A percentile compares a stretch with the other conserved stretches of the same genome.
Evolutionary conservation across 2,113 vertebrate genomes (phyloP).

Genomic region (Bubalus kerabau): DNA sequence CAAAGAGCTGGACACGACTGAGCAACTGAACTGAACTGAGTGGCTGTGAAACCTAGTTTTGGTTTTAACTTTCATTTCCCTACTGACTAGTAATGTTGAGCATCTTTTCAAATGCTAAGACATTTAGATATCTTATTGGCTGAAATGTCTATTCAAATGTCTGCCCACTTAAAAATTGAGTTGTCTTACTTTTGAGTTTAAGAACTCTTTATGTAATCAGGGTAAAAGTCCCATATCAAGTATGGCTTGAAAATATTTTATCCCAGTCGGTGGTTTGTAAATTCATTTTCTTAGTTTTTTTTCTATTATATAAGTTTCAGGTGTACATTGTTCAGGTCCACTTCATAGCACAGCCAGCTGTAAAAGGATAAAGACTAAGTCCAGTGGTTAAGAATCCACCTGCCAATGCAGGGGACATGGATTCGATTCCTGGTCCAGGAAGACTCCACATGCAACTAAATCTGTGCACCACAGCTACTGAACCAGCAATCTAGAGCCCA

Average conservation of each 20-base stretch:
- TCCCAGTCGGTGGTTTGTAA: background rate
- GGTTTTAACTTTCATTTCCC: background rate
- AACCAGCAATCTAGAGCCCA: background rate
- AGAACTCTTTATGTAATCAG: background rate
- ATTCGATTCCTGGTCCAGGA: background rate
- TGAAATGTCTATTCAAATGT: background rate
- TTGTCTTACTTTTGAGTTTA: background rate
- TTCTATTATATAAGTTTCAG: background rate
- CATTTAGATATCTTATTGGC: background rate
- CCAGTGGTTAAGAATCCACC: background rate
- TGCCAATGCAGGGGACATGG: background rate
- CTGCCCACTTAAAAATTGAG: background rate
- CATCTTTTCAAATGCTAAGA: background rate
- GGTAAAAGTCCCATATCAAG: background rate
- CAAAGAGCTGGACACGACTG: no score
- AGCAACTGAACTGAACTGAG: no score
- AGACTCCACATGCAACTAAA: background rate
- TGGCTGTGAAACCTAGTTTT: background rate
- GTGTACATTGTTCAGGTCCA: background rate
- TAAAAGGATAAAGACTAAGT: background rate
- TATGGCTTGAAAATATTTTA: background rate
- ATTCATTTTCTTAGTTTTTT: background rate
- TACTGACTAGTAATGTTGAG: background rate
- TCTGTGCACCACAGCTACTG: no score
- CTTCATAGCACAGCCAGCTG: background rate